These are phyloP conservation scores for Mustelus asterias DNA, from an alignment of 2,113 vertebrate genomes.

Conservation along the genomic window DNA sequence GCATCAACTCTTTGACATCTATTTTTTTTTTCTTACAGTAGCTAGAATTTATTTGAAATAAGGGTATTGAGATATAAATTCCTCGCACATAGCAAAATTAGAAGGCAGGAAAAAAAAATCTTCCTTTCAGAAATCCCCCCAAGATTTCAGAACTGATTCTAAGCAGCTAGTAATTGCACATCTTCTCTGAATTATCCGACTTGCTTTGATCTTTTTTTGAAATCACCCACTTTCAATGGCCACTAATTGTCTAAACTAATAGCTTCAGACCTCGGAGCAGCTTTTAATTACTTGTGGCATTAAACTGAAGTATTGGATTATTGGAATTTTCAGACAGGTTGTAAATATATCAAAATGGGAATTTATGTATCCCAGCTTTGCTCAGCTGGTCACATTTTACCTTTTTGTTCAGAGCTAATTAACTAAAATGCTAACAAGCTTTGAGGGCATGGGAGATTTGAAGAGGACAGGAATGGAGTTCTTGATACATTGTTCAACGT, in stretches of 20 bases:
- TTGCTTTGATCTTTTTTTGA: slow-evolving; percentile 40
- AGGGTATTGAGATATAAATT: neutral
- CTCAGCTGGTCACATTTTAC: slow-evolving; percentile 39
- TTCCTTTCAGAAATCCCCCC: neutral
- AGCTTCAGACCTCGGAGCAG: slow-evolving; percentile 34
- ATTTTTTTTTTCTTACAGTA: neutral
- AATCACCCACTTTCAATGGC: slow-evolving; percentile 32
- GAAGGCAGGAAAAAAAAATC: neutral
- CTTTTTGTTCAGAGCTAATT: slow-evolving; percentile 39
- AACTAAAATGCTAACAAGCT: slow-evolving; percentile 29
- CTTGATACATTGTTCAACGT: slow-evolving; percentile 32
- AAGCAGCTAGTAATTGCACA: neutral
- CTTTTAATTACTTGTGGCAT: slow-evolving; percentile 39
- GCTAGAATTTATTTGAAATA: neutral
- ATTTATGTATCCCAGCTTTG: slow-evolving; percentile 36
- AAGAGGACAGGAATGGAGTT: slow-evolving; percentile 31
- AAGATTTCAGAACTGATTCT: neutral
- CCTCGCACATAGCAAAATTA: neutral
- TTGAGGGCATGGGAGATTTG: slow-evolving; percentile 36
- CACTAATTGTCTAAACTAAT: slow-evolving; percentile 39
- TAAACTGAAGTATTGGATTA: slow-evolving; percentile 29
- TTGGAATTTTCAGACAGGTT: slow-evolving; percentile 13
- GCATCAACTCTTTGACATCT: neutral
- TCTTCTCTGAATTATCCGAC: slow-evolving; percentile 35
- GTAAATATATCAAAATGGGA: slow-evolving; percentile 27